Base-by-base conservation (phyloP, 2,888 invertebrate genomes). In the Phyllotreta cruciferae region DNA sequence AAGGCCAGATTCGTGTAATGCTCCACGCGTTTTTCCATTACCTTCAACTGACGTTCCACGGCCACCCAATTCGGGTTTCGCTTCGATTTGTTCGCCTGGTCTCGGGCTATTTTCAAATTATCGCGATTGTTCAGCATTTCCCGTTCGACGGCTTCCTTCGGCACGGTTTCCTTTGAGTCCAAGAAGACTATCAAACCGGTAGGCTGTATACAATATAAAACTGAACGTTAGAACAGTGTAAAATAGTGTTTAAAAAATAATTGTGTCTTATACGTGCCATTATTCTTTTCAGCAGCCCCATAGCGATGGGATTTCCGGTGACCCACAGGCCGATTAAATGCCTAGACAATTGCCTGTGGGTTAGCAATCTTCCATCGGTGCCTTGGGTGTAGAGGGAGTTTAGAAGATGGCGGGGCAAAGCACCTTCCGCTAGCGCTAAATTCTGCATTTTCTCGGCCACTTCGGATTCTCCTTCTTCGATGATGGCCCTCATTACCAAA, bases 281-380 rank as follows among this genome's bases (percentile, higher is more conserved):
- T 70, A 96, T 92, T 77, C 97, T 84, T 70, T 87, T 87, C 37
- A 98, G 85, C 49, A 98, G 83, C 24, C 90, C 90, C 86, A 93
- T 90, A 2, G 97, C 96, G 9, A 92, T 92, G 35, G 92, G 91
- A 82, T 98, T 96, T 56, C 94, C 96, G 0, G 95, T 95, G 7
- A 97, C 88, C 99, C 99, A 99, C 38, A 99, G 84, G 2, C 94
- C 94, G 42, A 99, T 92, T 56, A 99, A 85, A 82, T 98, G 98
- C 35, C 95, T 71, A 64, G 97, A 97, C 55, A 99, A 83, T 79
- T 98, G 98, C 56, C 96, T 84, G 78, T 95, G 93, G 1, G 94
- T 93, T 50, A 95, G 83, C 71, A 94, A 83, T 41, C 92, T 84
- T 65, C 94, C 92, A 77, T 97, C 96, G 3, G 85, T 85, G 13